These are phyloP conservation scores for Mechanitis messenoides DNA, from an alignment of 2,888 invertebrate genomes.

Conservation along the genomic window DNA sequence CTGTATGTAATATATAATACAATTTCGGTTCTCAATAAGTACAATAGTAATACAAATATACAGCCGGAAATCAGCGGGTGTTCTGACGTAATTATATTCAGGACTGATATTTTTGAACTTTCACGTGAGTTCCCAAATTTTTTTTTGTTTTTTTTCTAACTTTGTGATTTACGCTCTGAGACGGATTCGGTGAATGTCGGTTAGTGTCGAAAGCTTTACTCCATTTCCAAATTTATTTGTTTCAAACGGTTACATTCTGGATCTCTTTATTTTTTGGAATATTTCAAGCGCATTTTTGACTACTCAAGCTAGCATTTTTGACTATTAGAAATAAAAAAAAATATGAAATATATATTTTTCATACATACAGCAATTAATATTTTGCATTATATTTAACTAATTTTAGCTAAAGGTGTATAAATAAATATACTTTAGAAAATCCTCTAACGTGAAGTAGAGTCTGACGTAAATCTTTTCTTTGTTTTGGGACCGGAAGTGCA, in stretches of 20 bases:
- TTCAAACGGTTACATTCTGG: slow-evolving; percentile 50
- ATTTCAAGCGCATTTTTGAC: background rate
- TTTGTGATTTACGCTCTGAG: slow-evolving; percentile 70
- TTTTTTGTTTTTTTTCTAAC: slow-evolving; percentile 60
- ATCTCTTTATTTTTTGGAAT: slow-evolving; percentile 8
- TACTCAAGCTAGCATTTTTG: too few relatives aligned
- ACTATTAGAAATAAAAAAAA: too few relatives aligned
- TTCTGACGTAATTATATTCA: slow-evolving; percentile 72
- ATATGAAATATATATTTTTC: too few relatives aligned
- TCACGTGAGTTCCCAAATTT: slow-evolving; percentile 72
- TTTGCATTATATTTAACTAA: background rate
- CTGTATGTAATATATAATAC: background rate
- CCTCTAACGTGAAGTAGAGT: slow-evolving; percentile 44
- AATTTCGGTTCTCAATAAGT: slow-evolving; percentile 27
- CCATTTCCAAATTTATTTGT: slow-evolving; percentile 60
- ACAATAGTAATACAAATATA: slow-evolving; percentile 50
- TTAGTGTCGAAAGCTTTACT: slow-evolving; percentile 71
- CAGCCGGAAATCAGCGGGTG: slow-evolving; percentile 72
- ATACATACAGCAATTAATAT: too few relatives aligned
- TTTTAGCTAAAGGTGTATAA: background rate
- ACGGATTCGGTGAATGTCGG: slow-evolving; percentile 59
- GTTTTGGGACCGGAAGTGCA: slow-evolving; percentile 55
- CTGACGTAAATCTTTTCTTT: slow-evolving; percentile 60
- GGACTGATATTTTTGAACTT: slow-evolving; percentile 73
- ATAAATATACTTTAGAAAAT: slow-evolving; percentile 34